Evolutionary conservation across 2,797 vertebrate species (phyloP).

Genomic region (Rousettus madagascariensis): DNA sequence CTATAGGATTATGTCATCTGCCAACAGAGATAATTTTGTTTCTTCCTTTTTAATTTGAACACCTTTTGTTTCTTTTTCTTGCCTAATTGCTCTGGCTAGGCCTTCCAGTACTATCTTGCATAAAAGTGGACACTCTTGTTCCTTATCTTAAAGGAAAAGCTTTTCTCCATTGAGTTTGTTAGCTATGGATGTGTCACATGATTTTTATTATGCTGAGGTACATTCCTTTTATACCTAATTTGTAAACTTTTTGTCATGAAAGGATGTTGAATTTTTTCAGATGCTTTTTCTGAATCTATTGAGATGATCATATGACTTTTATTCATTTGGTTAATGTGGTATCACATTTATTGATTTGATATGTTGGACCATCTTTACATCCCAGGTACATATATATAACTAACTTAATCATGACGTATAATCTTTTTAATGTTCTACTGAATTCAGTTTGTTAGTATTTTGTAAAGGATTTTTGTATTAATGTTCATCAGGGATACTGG

Average conservation of each 20-base stretch:
- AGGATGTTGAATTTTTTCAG: not conserved
- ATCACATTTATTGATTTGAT: not conserved
- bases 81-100: not conserved
- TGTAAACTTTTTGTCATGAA: not conserved
- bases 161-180: not conserved
- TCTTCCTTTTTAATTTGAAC: not conserved
- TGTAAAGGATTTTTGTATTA: not conserved
- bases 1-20: not conserved
- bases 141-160: not conserved
- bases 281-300: not conserved
- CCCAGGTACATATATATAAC: not conserved
- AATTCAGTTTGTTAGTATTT: not conserved
- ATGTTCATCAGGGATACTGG: not conserved
- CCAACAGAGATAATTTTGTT: not conserved
- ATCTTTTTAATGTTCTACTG: not conserved
- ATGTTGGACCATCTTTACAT: not conserved
- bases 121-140: not conserved
- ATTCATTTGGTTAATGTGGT: not conserved
- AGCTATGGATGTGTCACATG: not conserved
- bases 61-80: not conserved
- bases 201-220: not conserved
- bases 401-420: not conserved
- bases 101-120: not conserved
- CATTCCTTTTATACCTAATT: not conserved
- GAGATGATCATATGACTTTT: not conserved